Conservation (phyloP, 2,797 vertebrate genomes). For the Mormyrus proboscirostris region DNA sequence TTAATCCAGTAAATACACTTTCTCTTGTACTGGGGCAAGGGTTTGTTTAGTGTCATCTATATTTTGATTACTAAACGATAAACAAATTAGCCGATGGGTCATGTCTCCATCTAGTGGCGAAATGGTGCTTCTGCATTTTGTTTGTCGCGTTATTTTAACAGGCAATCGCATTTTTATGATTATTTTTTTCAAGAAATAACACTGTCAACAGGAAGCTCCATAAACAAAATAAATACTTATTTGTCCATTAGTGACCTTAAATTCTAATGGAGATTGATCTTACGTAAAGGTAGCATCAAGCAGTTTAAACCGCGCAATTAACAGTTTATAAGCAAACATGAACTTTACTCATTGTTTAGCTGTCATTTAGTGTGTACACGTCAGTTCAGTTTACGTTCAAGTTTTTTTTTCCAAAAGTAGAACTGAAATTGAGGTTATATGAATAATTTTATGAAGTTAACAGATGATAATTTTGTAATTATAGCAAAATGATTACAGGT, state of each 20-base stretch:
- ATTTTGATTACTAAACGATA: not conserved
- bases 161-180: not conserved
- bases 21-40: not conserved
- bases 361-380: not conserved
- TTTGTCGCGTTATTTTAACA: not conserved
- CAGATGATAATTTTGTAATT: not conserved
- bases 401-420: not conserved
- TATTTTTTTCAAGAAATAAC: not conserved
- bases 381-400: not conserved
- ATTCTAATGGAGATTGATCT: not conserved
- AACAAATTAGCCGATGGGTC: not conserved
- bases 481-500: not conserved
- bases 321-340: not conserved
- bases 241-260: not conserved
- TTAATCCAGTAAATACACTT: not conserved
- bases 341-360: not conserved
- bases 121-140: not conserved
- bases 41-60: not conserved
- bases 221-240: not conserved
- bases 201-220: not conserved
- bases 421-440: not conserved
- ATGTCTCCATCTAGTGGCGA: slow-evolving; percentile 18
- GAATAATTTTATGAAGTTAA: not conserved
- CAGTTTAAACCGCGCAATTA: not conserved
- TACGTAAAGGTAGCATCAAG: not conserved